A percentile compares a stretch with the other conserved stretches of the same genome.
Conservation (phyloP, 2,888 invertebrate genomes). For the Baccha elongata region DNA sequence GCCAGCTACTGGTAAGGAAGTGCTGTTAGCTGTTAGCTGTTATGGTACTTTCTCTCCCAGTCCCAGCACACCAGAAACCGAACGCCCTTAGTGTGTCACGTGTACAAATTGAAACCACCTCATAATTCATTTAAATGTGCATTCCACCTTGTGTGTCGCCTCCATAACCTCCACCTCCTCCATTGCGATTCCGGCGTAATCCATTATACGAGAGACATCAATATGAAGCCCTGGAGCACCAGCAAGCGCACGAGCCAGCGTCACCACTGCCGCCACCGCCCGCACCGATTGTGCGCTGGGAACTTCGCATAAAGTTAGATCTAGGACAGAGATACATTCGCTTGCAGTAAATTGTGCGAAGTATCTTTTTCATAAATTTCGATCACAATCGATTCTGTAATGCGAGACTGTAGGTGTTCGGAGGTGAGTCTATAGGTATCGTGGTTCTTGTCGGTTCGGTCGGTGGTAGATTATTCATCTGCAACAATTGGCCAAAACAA, state of each 20-base stretch:
- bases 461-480: conserved; percentile 45
- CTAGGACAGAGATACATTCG: conserved; percentile 57
- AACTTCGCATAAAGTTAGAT: conserved; percentile 54
- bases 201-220: conserved; percentile 35
- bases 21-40: conserved; percentile 5
- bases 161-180: conserved; percentile 22
- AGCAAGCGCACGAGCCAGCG: conserved; percentile 35
- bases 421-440: conserved; percentile 28
- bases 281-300: conserved; percentile 13
- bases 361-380: conserved; percentile 64
- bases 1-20: conserved; percentile 39
- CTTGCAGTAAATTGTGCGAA: conserved; percentile 51
- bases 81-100: conserved; percentile 58
- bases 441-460: background rate
- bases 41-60: conserved; percentile 46
- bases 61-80: conserved; percentile 15
- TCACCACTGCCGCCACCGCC: conserved; percentile 2
- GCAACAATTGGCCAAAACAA: conserved; percentile 55
- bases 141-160: conserved; percentile 32
- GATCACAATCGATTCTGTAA: conserved; percentile 65
- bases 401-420: conserved; percentile 40
- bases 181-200: conserved; percentile 9
- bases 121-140: conserved; percentile 53
- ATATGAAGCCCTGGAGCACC: conserved; percentile 31
- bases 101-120: conserved; percentile 45